phyloP scores from a whole-genome alignment of 2,888 invertebrate species.

The Gnatocerus cornutus region DNA sequence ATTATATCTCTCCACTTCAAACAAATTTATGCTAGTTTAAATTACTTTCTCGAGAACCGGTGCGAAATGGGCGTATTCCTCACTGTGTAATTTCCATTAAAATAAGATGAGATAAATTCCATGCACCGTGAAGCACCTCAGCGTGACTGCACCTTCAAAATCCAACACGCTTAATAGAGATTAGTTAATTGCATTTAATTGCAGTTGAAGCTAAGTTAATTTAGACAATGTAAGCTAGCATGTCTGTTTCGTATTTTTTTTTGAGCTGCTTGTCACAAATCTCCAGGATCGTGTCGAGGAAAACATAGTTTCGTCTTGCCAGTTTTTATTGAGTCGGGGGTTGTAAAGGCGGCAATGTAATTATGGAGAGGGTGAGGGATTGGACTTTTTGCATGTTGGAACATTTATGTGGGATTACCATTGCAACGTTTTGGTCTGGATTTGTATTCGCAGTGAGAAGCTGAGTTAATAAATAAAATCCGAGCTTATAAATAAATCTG shows the following conservation, averaged over 20 bases:
- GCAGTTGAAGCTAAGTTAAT: background rate
- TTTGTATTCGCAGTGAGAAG: conserved; percentile 11
- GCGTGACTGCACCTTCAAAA: conserved; percentile 22
- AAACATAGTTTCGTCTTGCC: background rate
- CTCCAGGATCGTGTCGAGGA: background rate
- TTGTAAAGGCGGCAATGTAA: conserved; percentile 20
- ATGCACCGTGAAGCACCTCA: conserved; percentile 14
- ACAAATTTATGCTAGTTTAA: conserved; percentile 32
- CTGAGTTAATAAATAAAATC: conserved; percentile 19
- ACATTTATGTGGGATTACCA: background rate
- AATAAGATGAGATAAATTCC: conserved; percentile 31
- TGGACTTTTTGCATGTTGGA: background rate
- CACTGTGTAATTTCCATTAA: conserved; percentile 24
- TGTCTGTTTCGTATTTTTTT: too few species aligned
- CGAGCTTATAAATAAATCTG: conserved; percentile 26
- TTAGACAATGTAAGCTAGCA: background rate
- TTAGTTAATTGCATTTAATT: conserved; percentile 4
- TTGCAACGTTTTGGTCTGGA: background rate
- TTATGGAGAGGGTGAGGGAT: conserved; percentile 10
- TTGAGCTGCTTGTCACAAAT: too few species aligned
- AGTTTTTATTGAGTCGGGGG: conserved; percentile 21
- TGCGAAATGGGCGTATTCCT: conserved; percentile 27
- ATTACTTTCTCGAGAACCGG: conserved; percentile 33
- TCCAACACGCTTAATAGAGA: background rate
- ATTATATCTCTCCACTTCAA: conserved; percentile 20